Evolutionary conservation across 2,888 invertebrate genomes (phyloP), one percentile per base, ranked within the genome.

Genomic region (Eilema griseolum): DNA sequence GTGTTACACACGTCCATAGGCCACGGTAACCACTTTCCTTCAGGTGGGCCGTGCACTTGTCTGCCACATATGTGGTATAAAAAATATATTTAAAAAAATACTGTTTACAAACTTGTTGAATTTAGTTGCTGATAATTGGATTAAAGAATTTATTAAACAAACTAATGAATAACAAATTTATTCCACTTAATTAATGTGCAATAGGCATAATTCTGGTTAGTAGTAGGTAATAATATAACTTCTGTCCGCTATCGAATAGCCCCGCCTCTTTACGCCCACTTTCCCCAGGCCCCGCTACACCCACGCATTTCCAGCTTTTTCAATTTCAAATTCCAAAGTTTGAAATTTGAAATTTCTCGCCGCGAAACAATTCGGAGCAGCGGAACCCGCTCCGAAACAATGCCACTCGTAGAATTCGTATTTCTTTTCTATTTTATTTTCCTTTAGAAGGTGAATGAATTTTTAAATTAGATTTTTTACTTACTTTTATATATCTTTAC

Each of bases 251-350:
- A 85, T 85, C 83, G 84, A 85, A 80, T 81, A 71, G 87, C 89
- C 82, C 86, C 87, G 86, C 84, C 85, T 82, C 69, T 80, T 78
- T 87, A 88, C 91, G 90, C 92, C 93, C 88, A 88, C 85, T 86
- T 88, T 88, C 88, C 76, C 77, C 81, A 74, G 80, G 72, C 81
- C 85, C 85, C 75, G 75, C 85, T 79, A 83, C 86, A 87, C 80
- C 84, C 83, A 73, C 75, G 74, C 79, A 83, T 79, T 80, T 80
- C 81, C 76, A 74, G 78, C 84, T 84, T 91, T 89, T 88, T 88
- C 87, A 90, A 92, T 92, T 89, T 89, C 90, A 77, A 91, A 91
- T 89, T 85, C 88, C 89, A 79, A 85, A 86, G 81, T 86, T 86
- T 81, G 79, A 86, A 89, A 88, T 89, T 89, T 86, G 84, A 91